A percentile compares a stretch with the other conserved stretches of the same genome.
These are phyloP conservation scores for Tor tambroides DNA, from an alignment of 2,113 vertebrate genomes.

Conservation along the genomic window DNA sequence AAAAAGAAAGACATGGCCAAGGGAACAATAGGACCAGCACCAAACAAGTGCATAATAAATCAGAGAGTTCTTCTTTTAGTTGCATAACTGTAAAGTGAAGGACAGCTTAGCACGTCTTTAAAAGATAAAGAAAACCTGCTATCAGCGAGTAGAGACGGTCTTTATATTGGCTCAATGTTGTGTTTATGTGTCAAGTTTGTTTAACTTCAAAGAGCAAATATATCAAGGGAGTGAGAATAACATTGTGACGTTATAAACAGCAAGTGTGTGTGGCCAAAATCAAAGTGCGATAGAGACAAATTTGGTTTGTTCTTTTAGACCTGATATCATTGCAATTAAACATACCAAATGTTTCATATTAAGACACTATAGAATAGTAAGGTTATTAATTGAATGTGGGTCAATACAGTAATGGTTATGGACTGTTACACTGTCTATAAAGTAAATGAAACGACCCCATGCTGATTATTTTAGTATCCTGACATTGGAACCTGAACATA, in stretches of 20 bases:
- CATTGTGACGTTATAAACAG: slow-evolving; percentile 10
- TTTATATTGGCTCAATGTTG: neutral
- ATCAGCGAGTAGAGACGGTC: neutral
- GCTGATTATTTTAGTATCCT: neutral
- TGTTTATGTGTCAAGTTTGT: slow-evolving; percentile 7
- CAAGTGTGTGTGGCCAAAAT: slow-evolving; percentile 3
- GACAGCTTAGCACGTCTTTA: neutral
- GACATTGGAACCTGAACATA: slow-evolving; percentile 2
- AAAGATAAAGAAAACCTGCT: neutral
- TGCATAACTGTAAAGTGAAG: neutral
- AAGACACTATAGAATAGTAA: no score
- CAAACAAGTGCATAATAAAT: neutral
- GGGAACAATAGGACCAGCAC: neutral
- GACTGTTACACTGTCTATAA: neutral
- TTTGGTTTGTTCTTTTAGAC: neutral
- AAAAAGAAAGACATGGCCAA: neutral
- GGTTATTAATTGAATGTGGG: neutral
- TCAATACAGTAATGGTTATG: neutral
- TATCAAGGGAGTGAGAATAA: neutral
- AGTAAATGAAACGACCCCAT: neutral
- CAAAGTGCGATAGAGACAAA: neutral
- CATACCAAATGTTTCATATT: neutral
- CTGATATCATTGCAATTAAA: no score
- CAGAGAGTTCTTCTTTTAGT: neutral
- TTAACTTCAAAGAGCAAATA: slow-evolving; percentile 17